These are phyloP conservation scores for Cyanocitta stelleri DNA, from an alignment of 2,113 vertebrate genomes.

Conservation along the genomic window DNA sequence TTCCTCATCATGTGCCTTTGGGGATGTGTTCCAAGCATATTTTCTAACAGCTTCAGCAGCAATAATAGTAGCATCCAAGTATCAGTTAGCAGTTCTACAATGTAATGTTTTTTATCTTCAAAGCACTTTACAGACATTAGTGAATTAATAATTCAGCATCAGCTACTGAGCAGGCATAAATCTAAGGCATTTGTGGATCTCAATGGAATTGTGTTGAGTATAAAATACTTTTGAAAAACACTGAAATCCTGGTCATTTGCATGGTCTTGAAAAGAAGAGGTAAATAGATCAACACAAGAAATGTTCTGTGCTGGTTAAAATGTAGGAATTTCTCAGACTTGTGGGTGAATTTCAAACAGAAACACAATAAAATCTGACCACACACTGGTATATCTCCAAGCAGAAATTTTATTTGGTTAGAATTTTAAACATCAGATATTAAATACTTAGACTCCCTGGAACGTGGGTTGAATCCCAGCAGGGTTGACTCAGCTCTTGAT, in stretches of 20 bases:
- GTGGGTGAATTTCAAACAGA: background rate
- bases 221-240: background rate
- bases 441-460: conserved; percentile 20
- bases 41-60: conserved; percentile 26
- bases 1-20: background rate
- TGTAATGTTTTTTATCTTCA: conserved; percentile 41
- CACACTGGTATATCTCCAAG: background rate
- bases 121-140: conserved; percentile 49
- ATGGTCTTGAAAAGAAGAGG: background rate
- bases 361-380: background rate
- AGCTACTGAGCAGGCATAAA: conserved; percentile 26
- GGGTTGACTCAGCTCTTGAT: conserved; percentile 27
- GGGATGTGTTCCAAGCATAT: conserved; percentile 18
- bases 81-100: conserved; percentile 26
- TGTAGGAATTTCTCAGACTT: background rate
- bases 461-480: conserved; percentile 28
- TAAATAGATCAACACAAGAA: background rate
- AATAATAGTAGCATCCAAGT: background rate
- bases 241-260: background rate
- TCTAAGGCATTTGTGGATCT: conserved; percentile 14
- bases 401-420: conserved; percentile 23
- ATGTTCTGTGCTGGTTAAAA: background rate
- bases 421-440: conserved; percentile 6
- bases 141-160: conserved; percentile 58
- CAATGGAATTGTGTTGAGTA: background rate